A percentile compares a stretch with the other conserved stretches of the same genome.
Conservation (phyloP, 1,140 invertebrate genomes). For the Heliconius hewitsoni region DNA sequence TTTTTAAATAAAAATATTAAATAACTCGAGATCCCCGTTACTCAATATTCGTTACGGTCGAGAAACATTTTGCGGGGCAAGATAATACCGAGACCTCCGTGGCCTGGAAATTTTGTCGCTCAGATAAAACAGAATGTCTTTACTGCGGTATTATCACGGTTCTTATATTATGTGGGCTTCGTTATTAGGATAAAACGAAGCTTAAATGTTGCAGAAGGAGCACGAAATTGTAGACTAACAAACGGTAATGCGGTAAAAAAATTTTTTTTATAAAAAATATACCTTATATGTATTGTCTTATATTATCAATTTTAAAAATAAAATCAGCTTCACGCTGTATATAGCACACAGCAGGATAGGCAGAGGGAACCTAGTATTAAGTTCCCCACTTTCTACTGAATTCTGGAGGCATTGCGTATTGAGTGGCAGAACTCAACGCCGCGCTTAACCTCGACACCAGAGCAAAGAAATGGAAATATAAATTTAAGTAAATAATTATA, state of each 20-base stretch:
- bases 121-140: slow-evolving; percentile 40
- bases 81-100: slow-evolving; percentile 35
- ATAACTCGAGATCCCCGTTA: neutral
- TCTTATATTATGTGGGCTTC: slow-evolving; percentile 36
- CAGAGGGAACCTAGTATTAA: no score
- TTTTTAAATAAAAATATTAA: neutral
- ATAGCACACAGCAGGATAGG: no score
- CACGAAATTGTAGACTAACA: slow-evolving; percentile 1
- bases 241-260: neutral
- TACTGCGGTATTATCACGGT: slow-evolving; percentile 31
- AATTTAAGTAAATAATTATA: no score
- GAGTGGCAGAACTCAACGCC: no score
- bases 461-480: no score
- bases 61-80: slow-evolving; percentile 28
- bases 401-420: no score
- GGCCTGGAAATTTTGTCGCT: slow-evolving; percentile 38
- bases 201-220: slow-evolving; percentile 19
- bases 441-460: no score
- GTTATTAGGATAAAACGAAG: slow-evolving; percentile 27
- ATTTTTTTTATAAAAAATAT: no score
- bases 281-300: no score
- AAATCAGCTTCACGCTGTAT: no score
- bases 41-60: slow-evolving; percentile 21
- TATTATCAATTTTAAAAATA: no score
- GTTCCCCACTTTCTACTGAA: no score